Conservation (phyloP, 2,113 vertebrate species). For the rabbit (Oryctolagus cuniculus) region DNA sequence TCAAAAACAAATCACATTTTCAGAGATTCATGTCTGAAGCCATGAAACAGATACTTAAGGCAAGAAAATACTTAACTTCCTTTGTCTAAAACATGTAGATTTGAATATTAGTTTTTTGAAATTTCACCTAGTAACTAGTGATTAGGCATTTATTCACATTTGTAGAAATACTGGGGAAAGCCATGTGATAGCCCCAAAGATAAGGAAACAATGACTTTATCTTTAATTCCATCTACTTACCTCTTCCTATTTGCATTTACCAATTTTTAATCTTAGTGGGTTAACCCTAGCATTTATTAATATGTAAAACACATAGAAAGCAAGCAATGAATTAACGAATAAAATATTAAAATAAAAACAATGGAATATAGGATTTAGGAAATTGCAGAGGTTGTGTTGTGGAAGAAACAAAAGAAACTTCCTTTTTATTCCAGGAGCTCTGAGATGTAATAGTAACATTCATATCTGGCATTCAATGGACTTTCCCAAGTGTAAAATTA, state of each 20-base stretch:
- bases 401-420: neutral
- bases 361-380: neutral
- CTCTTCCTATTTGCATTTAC: neutral
- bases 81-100: neutral
- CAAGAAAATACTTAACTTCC: neutral
- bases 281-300: neutral
- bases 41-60: neutral
- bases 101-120: neutral
- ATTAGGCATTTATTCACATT: neutral
- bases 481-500: neutral
- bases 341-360: constrained; percentile 5
- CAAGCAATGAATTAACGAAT: neutral
- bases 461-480: neutral
- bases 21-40: neutral
- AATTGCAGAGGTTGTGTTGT: neutral
- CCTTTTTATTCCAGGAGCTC: neutral
- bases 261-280: neutral
- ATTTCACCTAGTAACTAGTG: neutral
- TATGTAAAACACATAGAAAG: neutral
- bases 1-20: neutral
- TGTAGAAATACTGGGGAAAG: neutral
- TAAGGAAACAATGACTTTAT: neutral
- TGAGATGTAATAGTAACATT: neutral
- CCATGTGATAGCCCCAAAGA: neutral
- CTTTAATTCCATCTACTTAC: neutral